phyloP scores from a whole-genome alignment of 2,797 vertebrate genomes.

The Cyclura pinguis region DNA sequence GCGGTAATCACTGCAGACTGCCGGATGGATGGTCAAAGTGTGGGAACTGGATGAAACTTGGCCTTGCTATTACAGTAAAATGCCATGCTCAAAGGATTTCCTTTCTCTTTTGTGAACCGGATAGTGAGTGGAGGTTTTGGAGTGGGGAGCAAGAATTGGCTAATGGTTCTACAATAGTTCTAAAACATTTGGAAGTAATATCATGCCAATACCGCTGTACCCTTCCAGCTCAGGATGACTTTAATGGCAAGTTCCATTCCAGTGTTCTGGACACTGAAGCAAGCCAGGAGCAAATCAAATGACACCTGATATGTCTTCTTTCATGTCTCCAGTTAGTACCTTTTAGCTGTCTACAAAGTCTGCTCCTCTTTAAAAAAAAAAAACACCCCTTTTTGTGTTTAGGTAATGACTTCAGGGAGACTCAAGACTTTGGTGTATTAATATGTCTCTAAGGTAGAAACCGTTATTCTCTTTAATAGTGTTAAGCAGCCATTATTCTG shows the following conservation, averaged over 20 bases:
- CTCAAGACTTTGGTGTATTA: not conserved
- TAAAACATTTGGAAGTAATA: not conserved
- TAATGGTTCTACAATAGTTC: not conserved
- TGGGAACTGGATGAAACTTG: not conserved
- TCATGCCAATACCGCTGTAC: not conserved
- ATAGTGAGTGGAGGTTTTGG: not conserved
- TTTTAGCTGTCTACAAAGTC: not conserved
- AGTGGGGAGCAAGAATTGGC: not conserved
- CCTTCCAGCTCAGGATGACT: constrained; percentile 9
- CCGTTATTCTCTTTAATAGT: not conserved
- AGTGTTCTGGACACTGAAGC: constrained; percentile 18
- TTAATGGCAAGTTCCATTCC: not conserved
- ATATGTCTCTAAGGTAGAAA: not conserved
- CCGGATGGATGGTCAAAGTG: not conserved
- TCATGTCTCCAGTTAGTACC: not conserved
- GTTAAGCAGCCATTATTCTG: not conserved
- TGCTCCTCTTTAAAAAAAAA: too few species aligned
- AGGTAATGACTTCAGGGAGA: constrained; percentile 11
- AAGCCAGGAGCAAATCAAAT: constrained; percentile 1
- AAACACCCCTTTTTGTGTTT: not conserved
- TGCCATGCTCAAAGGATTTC: not conserved
- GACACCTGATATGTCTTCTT: not conserved
- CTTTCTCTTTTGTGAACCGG: constrained; percentile 21
- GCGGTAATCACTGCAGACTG: not conserved
- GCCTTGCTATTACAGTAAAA: constrained; percentile 3